These are phyloP conservation scores for Colletes gigas DNA, from an alignment of 1,140 invertebrate genomes.

Conservation along the genomic window DNA sequence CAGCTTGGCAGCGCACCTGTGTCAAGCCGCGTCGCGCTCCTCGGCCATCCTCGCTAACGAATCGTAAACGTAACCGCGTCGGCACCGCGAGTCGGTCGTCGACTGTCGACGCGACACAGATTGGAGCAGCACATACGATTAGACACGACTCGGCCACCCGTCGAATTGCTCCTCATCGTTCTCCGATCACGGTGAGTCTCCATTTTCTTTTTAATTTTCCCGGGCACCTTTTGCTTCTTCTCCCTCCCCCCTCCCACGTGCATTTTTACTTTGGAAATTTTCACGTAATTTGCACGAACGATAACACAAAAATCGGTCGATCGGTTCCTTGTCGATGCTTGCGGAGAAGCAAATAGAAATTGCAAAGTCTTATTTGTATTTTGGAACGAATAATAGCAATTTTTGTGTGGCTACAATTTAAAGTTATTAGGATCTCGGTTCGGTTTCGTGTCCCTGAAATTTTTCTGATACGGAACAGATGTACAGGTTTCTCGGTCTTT, in stretches of 20 bases:
- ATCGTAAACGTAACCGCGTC: slow-evolving; percentile 44
- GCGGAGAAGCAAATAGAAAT: too few relatives aligned
- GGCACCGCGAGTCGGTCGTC: slow-evolving; percentile 30
- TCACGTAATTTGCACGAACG: too few relatives aligned
- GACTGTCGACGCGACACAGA: slow-evolving; percentile 39
- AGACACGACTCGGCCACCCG: not conserved
- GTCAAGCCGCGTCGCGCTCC: slow-evolving; percentile 64
- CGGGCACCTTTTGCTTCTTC: not conserved
- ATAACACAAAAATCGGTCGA: too few relatives aligned
- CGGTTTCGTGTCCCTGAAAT: too few relatives aligned
- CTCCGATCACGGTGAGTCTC: slow-evolving; percentile 2
- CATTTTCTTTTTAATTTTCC: not conserved
- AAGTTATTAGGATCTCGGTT: too few relatives aligned
- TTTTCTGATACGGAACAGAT: too few relatives aligned
- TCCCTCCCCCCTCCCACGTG: too few relatives aligned
- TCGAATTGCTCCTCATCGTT: slow-evolving; percentile 4
- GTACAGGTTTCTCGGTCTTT: too few relatives aligned
- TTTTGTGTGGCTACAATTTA: too few relatives aligned
- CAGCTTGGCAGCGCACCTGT: slow-evolving; percentile 67
- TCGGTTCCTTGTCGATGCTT: too few relatives aligned
- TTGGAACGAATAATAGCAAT: too few relatives aligned
- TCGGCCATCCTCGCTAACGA: slow-evolving; percentile 41
- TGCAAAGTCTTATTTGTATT: too few relatives aligned
- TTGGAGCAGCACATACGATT: slow-evolving; percentile 12
- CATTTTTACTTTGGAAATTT: not conserved